Base-by-base conservation (phyloP, 2,888 invertebrate genomes). In the Harpalus rubripes region DNA sequence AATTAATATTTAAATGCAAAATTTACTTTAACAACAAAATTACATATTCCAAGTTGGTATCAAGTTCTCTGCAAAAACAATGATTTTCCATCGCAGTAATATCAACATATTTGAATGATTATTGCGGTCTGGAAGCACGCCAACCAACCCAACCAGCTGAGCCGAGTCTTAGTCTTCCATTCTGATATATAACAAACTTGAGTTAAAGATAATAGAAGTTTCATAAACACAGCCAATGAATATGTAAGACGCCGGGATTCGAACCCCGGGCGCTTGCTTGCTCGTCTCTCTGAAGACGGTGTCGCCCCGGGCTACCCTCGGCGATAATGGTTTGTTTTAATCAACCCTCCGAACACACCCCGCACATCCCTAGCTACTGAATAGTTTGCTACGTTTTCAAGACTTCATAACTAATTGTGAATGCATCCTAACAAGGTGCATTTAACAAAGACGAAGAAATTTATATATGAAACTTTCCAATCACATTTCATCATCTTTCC, bases 171-270 rank as follows among this genome's bases (percentile, higher is more conserved):
- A 32, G 32, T 32, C 32, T 32, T 32, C 83, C 76, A 76, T 84
- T 78, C 84, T 78, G 76, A 78, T 78, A 84, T 44, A 78, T 61
- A 78, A 63, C 78, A 80, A 61, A 18, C 63, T 18, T 41, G 89
- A 90, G 89, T 90, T 90, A 90, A 90, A 90, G 90, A 90, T 90
- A 90, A 90, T 90, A 90, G 90, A 90, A 90, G 90, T 90, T 90
- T 89, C 89, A 89, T 90, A 90, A 90, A 90, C 90, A 90, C 88
- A 89, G 89, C 89, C 84, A 84, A 90, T 90, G 90, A 90, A 90
- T 90, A 90, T 90, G 89, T 89, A 90, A 85, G 74, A 84, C 65
- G 78, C 78, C 78, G 84, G 78, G 84, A 84, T 84, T 84, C 52
- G 84, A 78, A 63, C 84, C 84, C 18, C 15, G 63, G 63, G 84